phyloP scores from a whole-genome alignment of 2,113 vertebrate genomes.

The Cinclus mexicanus region DNA sequence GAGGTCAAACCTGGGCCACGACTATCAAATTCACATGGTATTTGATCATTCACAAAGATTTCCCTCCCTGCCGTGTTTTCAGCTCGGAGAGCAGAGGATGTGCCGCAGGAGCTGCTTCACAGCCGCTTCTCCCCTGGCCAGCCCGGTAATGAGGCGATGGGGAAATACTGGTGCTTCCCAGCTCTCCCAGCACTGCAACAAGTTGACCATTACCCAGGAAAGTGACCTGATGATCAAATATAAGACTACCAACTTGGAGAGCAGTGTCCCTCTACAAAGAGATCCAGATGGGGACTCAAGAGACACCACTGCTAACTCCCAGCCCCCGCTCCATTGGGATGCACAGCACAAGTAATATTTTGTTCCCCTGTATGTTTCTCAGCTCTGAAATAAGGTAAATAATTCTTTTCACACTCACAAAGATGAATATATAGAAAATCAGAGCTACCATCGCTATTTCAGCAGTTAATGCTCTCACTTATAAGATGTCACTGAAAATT shows the following conservation, averaged over 20 bases:
- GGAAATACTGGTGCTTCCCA: not conserved
- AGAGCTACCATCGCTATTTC: not conserved
- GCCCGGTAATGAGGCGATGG: not conserved
- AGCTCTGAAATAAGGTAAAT: not conserved
- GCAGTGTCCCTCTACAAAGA: not conserved
- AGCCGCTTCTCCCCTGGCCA: not conserved
- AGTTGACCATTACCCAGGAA: not conserved
- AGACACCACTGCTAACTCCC: not conserved
- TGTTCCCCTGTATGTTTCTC: not conserved
- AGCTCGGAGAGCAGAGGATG: not conserved
- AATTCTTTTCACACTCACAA: not conserved
- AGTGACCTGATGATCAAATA: not conserved
- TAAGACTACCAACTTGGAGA: not conserved
- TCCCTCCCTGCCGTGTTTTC: not conserved
- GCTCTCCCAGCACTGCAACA: not conserved
- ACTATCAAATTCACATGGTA: not conserved
- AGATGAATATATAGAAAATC: not conserved
- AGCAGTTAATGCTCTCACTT: not conserved
- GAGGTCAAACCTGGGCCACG: slow-evolving; percentile 36
- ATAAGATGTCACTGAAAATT: not conserved
- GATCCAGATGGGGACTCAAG: not conserved
- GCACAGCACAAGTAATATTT: not conserved
- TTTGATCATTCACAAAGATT: not conserved
- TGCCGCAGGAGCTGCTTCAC: not conserved
- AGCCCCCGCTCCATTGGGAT: not conserved